Percentiles rank a stretch among this genome's conserved stretches.
Conservation (phyloP, 2,113 vertebrate species). For the Quiscalus mexicanus region DNA sequence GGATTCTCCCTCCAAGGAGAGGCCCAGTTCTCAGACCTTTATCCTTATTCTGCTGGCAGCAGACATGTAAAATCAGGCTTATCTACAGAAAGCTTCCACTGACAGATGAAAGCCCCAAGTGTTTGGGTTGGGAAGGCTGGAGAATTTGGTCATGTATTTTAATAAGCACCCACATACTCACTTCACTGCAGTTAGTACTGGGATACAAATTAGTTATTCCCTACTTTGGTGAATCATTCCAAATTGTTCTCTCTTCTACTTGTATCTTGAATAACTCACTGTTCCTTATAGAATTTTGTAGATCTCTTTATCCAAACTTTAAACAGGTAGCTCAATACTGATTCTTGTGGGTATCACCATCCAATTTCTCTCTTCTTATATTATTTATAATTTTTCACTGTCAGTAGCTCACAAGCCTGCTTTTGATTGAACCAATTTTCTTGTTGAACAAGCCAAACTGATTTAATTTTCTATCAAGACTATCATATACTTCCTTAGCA, state of each 20-base stretch:
- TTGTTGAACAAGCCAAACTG: neutral
- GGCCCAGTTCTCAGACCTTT: neutral
- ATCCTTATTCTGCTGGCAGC: neutral
- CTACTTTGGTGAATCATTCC: neutral
- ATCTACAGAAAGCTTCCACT: neutral
- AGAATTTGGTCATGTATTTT: neutral
- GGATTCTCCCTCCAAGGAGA: neutral
- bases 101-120: neutral
- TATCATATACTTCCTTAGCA: neutral
- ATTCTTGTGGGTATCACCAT: neutral
- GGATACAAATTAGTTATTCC: neutral
- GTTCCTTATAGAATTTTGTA: neutral
- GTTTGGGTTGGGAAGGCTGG: neutral
- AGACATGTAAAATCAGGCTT: neutral
- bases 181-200: neutral
- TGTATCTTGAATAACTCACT: neutral
- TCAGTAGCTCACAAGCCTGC: neutral
- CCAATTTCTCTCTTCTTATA: neutral
- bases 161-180: neutral
- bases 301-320: neutral
- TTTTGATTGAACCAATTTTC: neutral
- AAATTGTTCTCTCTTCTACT: neutral
- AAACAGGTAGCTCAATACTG: neutral
- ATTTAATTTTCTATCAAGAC: conserved; percentile 2
- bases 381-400: neutral